A percentile compares a stretch with the other conserved stretches of the same genome.
These are phyloP conservation scores for Aphelocoma californica DNA, from an alignment of 2,797 vertebrate genomes.

Conservation along the genomic window DNA sequence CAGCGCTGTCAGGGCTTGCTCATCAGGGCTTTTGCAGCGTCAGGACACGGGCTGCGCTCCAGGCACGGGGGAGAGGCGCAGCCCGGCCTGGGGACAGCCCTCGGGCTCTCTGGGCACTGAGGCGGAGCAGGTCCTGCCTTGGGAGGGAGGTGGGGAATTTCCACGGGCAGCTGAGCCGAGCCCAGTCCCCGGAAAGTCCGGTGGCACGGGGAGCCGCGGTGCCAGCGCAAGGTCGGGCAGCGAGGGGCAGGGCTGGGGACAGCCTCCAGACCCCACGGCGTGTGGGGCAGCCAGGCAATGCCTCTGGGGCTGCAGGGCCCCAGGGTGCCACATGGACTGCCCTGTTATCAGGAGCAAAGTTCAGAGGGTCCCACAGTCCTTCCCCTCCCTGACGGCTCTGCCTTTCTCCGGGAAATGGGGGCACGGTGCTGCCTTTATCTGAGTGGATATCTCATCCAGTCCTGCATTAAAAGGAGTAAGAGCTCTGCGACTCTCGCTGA, in stretches of 20 bases:
- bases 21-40: not conserved
- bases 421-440: not conserved
- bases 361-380: not conserved
- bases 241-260: not conserved
- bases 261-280: accelerated
- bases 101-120: accelerated
- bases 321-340: accelerated
- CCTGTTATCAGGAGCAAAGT: not conserved
- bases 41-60: not conserved
- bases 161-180: not conserved
- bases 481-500: not conserved
- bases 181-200: not conserved
- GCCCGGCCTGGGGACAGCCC: not conserved
- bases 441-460: too few species aligned
- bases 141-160: not conserved
- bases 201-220: accelerated
- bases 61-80: accelerated
- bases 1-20: not conserved
- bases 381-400: not conserved
- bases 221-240: not conserved
- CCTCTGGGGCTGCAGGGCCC: not conserved
- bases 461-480: not conserved
- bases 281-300: not conserved
- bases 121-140: not conserved
- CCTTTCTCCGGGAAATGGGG: not conserved